A percentile compares a stretch with the other conserved stretches of the same genome.
These are phyloP conservation scores for Megaceryle maxima DNA, from an alignment of 2,113 vertebrate species.

Conservation along the genomic window DNA sequence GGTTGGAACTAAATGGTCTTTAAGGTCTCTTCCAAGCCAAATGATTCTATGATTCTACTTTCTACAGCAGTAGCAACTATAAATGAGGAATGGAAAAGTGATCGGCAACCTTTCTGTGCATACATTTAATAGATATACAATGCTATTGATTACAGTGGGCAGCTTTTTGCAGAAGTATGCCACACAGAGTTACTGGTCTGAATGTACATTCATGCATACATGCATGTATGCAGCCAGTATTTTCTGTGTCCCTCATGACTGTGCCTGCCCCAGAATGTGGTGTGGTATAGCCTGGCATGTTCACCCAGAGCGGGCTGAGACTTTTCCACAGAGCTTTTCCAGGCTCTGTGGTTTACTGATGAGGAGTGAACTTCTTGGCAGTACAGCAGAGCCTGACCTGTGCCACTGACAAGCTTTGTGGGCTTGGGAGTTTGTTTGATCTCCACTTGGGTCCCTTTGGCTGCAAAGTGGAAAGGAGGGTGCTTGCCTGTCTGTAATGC, in stretches of 20 bases:
- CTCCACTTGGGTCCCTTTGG: not conserved
- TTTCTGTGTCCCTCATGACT: not conserved
- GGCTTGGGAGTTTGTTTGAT: not conserved
- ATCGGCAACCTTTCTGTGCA: not conserved
- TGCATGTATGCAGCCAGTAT: fast-evolving
- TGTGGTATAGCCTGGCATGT: not conserved
- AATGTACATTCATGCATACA: not conserved
- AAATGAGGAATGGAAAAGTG: not conserved
- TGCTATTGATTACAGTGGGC: not conserved
- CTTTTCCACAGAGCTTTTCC: not conserved
- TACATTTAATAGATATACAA: not conserved
- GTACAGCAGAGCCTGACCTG: not conserved
- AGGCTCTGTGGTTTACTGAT: not conserved
- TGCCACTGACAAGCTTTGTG: not conserved
- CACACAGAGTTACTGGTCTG: not conserved
- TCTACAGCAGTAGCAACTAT: not conserved
- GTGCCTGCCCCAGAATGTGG: too few species aligned
- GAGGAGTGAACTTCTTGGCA: not conserved
- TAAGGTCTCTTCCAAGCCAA: too few species aligned
- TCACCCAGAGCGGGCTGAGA: not conserved
- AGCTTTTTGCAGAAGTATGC: not conserved
- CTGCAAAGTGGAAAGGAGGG: not conserved
- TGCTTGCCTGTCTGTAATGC: not conserved
- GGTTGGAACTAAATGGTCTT: too few species aligned
- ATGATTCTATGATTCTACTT: not conserved